These are phyloP conservation scores for Dryobota labecula DNA, from an alignment of 2,888 invertebrate genomes.

Conservation along the genomic window DNA sequence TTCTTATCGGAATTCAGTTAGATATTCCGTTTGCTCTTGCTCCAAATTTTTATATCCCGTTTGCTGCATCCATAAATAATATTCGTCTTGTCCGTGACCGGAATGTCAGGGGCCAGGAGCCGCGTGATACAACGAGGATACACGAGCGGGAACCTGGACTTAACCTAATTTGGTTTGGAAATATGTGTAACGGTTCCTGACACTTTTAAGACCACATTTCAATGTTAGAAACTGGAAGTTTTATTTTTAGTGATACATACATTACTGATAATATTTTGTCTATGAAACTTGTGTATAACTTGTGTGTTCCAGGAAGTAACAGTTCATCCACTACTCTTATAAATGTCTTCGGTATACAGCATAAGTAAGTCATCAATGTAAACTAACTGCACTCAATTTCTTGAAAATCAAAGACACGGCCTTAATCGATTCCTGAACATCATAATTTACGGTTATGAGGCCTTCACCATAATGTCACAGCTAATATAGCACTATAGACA, in stretches of 20 bases:
- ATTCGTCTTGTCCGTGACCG: conserved; percentile 52
- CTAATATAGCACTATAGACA: conserved; percentile 21
- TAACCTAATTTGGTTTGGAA: conserved; percentile 60
- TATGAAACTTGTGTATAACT: neutral
- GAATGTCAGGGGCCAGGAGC: conserved; percentile 61
- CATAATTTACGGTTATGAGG: conserved; percentile 45
- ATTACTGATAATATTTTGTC: conserved; percentile 16
- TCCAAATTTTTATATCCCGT: conserved; percentile 39
- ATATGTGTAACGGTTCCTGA: conserved; percentile 52
- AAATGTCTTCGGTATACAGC: neutral
- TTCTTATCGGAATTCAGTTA: conserved; percentile 13
- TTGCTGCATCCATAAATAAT: conserved; percentile 58
- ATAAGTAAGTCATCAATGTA: conserved; percentile 34
- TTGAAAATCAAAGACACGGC: conserved; percentile 47
- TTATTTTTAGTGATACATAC: conserved; percentile 23
- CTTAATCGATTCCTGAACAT: conserved; percentile 59
- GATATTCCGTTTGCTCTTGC: conserved; percentile 51
- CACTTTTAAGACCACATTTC: conserved; percentile 24
- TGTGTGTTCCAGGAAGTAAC: neutral
- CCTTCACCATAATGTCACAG: conserved; percentile 41
- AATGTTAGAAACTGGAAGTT: neutral
- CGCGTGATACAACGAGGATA: conserved; percentile 30
- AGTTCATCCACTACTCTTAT: neutral
- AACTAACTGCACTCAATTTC: conserved; percentile 35
- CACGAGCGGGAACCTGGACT: conserved; percentile 34